Evolutionary conservation across 2,113 vertebrate genomes (phyloP).

Genomic region (Eublepharis macularius): DNA sequence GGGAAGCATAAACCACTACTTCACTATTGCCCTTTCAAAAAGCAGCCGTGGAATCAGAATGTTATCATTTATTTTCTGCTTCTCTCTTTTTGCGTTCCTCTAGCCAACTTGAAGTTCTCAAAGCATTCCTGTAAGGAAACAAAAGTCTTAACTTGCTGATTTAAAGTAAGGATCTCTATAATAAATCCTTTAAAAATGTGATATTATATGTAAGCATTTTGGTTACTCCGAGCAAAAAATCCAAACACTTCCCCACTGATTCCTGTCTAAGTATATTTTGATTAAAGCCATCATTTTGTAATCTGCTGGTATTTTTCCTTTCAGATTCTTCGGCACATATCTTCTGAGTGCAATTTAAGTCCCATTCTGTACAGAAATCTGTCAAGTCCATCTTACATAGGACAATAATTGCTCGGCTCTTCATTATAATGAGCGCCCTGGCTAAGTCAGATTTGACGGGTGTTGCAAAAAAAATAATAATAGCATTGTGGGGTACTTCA

Average conservation of each 20-base stretch:
- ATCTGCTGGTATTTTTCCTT: neutral
- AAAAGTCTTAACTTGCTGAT: neutral
- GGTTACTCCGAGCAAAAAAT: slow-evolving; percentile 19
- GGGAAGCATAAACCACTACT: neutral
- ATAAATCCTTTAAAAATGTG: neutral
- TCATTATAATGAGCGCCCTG: slow-evolving; percentile 2
- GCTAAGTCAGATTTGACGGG: slow-evolving; percentile 20
- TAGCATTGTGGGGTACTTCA: slow-evolving; percentile 23
- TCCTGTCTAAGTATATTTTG: neutral
- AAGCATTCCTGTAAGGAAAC: neutral
- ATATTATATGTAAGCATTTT: slow-evolving; percentile 4
- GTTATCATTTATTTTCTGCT: too few species aligned
- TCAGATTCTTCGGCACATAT: neutral
- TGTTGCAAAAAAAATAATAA: neutral
- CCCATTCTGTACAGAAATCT: slow-evolving; percentile 3
- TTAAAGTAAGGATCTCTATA: neutral
- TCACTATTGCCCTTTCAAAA: neutral
- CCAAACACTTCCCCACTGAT: slow-evolving; percentile 8
- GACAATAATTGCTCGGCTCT: slow-evolving; percentile 18
- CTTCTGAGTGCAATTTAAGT: neutral
- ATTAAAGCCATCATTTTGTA: slow-evolving; percentile 17
- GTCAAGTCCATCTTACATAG: neutral
- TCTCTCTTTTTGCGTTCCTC: too few species aligned
- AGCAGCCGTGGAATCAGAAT: too few species aligned
- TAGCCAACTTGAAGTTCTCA: neutral